Evolutionary conservation across 2,797 vertebrate species (phyloP).

Genomic region (Ctenopoma multispine): DNA sequence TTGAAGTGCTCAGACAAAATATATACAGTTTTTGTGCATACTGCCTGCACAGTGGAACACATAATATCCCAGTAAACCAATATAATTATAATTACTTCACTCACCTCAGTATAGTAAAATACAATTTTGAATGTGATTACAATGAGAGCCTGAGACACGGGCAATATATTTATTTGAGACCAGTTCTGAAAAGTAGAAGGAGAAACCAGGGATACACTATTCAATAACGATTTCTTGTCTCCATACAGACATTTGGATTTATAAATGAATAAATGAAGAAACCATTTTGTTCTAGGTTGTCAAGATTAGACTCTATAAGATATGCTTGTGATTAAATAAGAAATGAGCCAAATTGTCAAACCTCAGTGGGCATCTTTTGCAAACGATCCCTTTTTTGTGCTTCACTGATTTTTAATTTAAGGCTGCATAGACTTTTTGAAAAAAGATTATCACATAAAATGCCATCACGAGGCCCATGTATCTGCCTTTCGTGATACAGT

Average conservation of each 20-base stretch:
- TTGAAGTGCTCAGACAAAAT: constrained; percentile 11
- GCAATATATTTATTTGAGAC: background rate
- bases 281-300: constrained; percentile 29
- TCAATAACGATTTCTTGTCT: constrained; percentile 23
- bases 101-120: constrained; percentile 46
- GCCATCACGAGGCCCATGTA: background rate
- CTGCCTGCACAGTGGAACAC: background rate
- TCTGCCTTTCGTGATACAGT: constrained; percentile 11
- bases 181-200: background rate
- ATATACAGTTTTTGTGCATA: background rate
- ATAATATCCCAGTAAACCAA: background rate
- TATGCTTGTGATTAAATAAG: constrained; percentile 40
- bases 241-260: constrained; percentile 15
- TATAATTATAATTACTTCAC: constrained; percentile 23
- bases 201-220: background rate
- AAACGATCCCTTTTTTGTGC: constrained; percentile 34
- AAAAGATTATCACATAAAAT: constrained; percentile 16
- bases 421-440: constrained; percentile 12
- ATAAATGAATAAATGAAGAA: constrained; percentile 32
- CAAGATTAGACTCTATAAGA: constrained; percentile 22
- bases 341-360: constrained; percentile 42
- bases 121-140: constrained; percentile 39
- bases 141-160: constrained; percentile 32
- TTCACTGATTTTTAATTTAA: constrained; percentile 64
- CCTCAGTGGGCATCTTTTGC: constrained; percentile 45